Conservation (phyloP, 2,113 vertebrate species). For the Pseudois nayaur region DNA sequence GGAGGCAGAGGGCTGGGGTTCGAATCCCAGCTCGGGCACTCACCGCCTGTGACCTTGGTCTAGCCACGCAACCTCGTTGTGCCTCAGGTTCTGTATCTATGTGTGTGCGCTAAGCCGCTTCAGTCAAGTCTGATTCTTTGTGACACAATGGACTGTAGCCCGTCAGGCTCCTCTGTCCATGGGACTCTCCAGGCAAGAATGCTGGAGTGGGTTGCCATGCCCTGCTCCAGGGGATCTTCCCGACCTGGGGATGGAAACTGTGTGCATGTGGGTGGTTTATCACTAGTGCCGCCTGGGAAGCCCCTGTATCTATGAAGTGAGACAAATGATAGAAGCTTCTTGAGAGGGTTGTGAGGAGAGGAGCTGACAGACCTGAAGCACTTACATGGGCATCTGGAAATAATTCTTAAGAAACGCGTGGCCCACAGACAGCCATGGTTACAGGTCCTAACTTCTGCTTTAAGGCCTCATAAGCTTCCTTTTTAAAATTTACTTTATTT, state of each 20-base stretch:
- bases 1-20: not conserved
- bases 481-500: not conserved
- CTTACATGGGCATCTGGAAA: not conserved
- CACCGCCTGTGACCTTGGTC: not conserved
- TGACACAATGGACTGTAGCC: not conserved
- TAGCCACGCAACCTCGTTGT: rapidly evolving
- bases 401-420: not conserved
- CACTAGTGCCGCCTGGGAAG: not conserved
- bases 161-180: not conserved
- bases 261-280: not conserved
- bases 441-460: not conserved
- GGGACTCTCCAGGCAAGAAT: not conserved
- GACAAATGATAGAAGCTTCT: not conserved
- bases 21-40: not conserved
- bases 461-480: not conserved
- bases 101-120: not conserved
- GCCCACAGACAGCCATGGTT: not conserved
- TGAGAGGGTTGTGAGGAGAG: not conserved
- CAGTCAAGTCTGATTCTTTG: not conserved
- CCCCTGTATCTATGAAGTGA: not conserved
- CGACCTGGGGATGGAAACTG: not conserved
- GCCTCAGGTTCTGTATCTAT: not conserved
- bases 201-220: not conserved
- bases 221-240: not conserved
- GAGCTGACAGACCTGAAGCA: not conserved